These are phyloP conservation scores for Adelosebastes latens DNA, from an alignment of 2,797 vertebrate species.

Conservation along the genomic window DNA sequence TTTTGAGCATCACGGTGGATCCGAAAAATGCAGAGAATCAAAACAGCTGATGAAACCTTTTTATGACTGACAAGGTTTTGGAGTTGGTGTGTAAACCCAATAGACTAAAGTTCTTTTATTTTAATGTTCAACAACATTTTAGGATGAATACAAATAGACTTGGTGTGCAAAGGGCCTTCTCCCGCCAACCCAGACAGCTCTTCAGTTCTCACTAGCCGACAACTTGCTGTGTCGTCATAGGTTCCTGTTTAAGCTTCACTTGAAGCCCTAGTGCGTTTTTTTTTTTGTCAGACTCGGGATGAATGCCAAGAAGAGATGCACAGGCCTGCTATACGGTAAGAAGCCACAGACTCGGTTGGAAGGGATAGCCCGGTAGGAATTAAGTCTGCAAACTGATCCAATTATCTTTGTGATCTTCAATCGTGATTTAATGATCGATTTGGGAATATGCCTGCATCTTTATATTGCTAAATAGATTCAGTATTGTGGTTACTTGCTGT, in stretches of 20 bases:
- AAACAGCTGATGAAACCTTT: background rate
- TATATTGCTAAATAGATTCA: background rate
- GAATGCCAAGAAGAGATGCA: background rate
- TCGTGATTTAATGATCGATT: background rate
- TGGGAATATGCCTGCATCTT: background rate
- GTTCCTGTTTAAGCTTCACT: background rate
- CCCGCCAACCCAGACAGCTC: background rate
- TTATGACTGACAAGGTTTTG: background rate
- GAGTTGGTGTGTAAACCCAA: too few species aligned
- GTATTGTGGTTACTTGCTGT: background rate
- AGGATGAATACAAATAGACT: background rate
- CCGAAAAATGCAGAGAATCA: background rate
- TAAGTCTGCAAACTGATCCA: conserved; percentile 1
- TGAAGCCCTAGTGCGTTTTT: background rate
- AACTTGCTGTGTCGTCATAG: background rate
- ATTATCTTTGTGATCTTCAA: background rate
- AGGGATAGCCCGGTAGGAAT: background rate
- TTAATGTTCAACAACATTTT: background rate
- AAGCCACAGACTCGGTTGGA: background rate
- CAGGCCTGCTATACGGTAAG: background rate
- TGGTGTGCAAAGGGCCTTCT: background rate
- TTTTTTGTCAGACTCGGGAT: background rate
- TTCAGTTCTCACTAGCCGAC: background rate
- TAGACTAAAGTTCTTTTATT: background rate
- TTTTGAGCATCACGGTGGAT: background rate